Evolutionary conservation across 2,888 invertebrate species (phyloP), one percentile per base, ranked within the genome.

Genomic region (Drosophila siamana): DNA sequence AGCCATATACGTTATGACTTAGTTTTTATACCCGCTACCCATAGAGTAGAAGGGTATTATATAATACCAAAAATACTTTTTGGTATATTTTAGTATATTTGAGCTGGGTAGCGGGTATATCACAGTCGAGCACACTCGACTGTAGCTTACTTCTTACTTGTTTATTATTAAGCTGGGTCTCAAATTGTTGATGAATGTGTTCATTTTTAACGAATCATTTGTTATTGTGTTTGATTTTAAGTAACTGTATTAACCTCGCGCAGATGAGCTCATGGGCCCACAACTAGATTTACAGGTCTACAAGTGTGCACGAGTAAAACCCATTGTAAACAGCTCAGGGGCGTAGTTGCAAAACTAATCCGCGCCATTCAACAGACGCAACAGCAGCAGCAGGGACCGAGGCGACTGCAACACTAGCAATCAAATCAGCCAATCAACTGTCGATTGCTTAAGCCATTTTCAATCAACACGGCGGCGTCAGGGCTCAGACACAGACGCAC

Each of bases 391-490:
- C n/a, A n/a, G n/a, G n/a, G n/a, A n/a, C n/a, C 7, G 13, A 36
- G n/a, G 26, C 51, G 46, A 46, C 55, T 61, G 69, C 63, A 84
- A 64, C 68, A 63, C 48, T 61, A 80, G 72, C 84, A 83, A 88
- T 80, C 86, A 69, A 74, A 83, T 77, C 86, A 86, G 51, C 57
- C 86, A 88, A 83, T 83, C 88, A 88, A 84, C 86, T 80, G 88
- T 78, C 88, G 86, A 83, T 83, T 83, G 88, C 83, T 88, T 83
- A 84, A 83, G 83, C 88, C 86, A 86, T 86, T 83, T 83, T 83
- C 83, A 83, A 83, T 83, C 83, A 83, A 88, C 83, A 88, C 88
- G 55, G 54, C 64, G 51, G 50, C 60, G 54, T 40, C 52, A 48
- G 40, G 22, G 38, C 52, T 63, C 43, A 67, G 56, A 62, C 46